Evolutionary conservation across 2,888 invertebrate genomes (phyloP), one percentile per base, ranked within the genome.

Genomic region (Odontocerum albicorne): DNA sequence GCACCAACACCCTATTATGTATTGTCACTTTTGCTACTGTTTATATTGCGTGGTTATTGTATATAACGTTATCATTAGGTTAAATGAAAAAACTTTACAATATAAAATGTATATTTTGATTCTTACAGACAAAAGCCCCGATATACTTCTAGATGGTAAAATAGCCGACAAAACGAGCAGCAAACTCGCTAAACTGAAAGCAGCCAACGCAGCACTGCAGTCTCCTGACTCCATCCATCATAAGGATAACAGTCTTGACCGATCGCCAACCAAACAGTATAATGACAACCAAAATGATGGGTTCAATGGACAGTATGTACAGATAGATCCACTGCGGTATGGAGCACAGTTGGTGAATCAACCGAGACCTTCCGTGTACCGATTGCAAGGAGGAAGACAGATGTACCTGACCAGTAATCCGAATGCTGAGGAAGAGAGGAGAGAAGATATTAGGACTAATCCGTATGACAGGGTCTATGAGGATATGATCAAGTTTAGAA

Each of bases 401-500:
- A 40, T 55, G 19, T 55, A 49, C 15, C 21, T 55, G 15, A 38
- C 49, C 4, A 44, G 20, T 31, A 49, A 55, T n/a, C 47, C 46
- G 2, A 22, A 19, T n/a, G 47, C 42, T 12, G 47, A 47, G 19
- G 44, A 36, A 2, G 54, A 54, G 27, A 39, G 19, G 15, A 33
- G 39, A 31, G 53, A 52, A 4, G 43, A 35, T 3, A 17, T 33
- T 15, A 31, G 32, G 8, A 68, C 75, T 60, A 63, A 64, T 39
- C 70, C 71, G 0, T 73, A 75, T 67, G 71, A 77, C 60, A 72
- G 76, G 59, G 73, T 83, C 57, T 75, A 79, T 66, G 71, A 78
- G 65, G 72, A 84, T 72, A 75, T 79, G 77, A 61, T 83, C 73
- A 75, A 83, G 70, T 71, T 77, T 66, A 77, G 60, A 19, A 55